Evolutionary conservation across 2,797 vertebrate genomes (phyloP), one percentile per base, ranked within the genome.

Genomic region (Harpagifer antarcticus): DNA sequence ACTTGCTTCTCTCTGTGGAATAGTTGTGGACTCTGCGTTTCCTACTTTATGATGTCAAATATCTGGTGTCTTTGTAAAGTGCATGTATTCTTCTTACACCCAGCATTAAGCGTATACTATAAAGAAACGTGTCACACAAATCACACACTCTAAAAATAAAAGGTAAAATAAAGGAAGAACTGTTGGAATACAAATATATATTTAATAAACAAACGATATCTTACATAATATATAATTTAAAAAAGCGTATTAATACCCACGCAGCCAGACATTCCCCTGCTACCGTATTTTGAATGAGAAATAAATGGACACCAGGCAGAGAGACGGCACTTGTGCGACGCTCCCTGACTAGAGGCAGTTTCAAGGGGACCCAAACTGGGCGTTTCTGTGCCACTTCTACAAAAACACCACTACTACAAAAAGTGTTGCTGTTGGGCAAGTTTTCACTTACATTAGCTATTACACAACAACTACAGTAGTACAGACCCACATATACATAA

Each of bases 311-410:
- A 0, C 31, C 0, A 3, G 12, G 9, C 16, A 19, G 3, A 1
- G 13, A n/a, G 2, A 1, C 2, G 2, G 4, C 61, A 67, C 59
- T 92, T 93, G 59, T 10, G 33, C 17, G 82, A 94, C 89, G 76
- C n/a, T 93, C 89, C 90, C 92, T 91, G 23, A 11, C 19, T 33
- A 1, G 0, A 58, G 90, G 62, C 92, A 62, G 93, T 93, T 93
- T 94, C 92, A 94, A 93, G 93, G 91, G 64, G 44, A 48, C 92
- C 92, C 91, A 8, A 84, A 91, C 86, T 89, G 91, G 91, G 93
- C 92, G 92, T 94, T 91, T 84, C 89, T 89, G 58, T 31, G 23
- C 80, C 2, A 64, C 71, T 44, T 27, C 23, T 23, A 23, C 20
- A 23, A 23, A 23, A 63, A 79, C 3, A 61, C 71, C 42, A 63